Percentiles rank a stretch among this genome's conserved stretches.
These are phyloP conservation scores for Sycobia sp. DNA, from an alignment of 1,140 invertebrate genomes.

Conservation along the genomic window DNA sequence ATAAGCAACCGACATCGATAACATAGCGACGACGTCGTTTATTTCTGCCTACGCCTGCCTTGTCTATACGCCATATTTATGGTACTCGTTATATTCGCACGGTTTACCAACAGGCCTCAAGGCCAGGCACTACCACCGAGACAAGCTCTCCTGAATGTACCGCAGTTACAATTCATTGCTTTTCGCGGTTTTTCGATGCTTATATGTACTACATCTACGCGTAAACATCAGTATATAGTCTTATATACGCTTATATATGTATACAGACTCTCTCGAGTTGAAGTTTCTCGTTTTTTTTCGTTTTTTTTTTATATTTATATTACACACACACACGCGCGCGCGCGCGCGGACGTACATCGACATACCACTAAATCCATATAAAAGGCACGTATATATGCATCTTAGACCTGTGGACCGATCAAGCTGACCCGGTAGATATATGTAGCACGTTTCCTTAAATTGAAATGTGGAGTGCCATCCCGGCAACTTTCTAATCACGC, in stretches of 20 bases:
- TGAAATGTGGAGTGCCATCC: conserved; percentile 36
- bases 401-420: too few species aligned
- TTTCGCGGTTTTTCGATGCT: too few species aligned
- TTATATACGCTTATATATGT: conserved; percentile 14
- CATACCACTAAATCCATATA: too few species aligned
- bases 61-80: conserved; percentile 32
- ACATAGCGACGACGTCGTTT: conserved; percentile 7
- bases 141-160: too few species aligned
- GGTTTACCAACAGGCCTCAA: conserved; percentile 15
- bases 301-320: too few species aligned
- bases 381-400: too few species aligned
- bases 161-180: too few species aligned
- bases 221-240: not conserved
- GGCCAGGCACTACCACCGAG: not conserved
- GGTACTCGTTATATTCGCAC: conserved; percentile 30
- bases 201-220: too few species aligned
- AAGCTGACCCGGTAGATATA: not conserved
- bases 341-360: too few species aligned
- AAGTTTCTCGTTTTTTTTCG: too few species aligned
- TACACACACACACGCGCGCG: not conserved
- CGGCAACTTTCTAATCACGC: conserved; percentile 50
- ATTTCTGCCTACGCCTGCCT: conserved; percentile 15
- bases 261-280: not conserved
- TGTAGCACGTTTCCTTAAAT: conserved; percentile 26
- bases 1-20: conserved; percentile 26